Percentiles rank a stretch among this genome's conserved stretches.
These are phyloP conservation scores for Argopecten irradians DNA, from an alignment of 1,140 invertebrate species.

Conservation along the genomic window DNA sequence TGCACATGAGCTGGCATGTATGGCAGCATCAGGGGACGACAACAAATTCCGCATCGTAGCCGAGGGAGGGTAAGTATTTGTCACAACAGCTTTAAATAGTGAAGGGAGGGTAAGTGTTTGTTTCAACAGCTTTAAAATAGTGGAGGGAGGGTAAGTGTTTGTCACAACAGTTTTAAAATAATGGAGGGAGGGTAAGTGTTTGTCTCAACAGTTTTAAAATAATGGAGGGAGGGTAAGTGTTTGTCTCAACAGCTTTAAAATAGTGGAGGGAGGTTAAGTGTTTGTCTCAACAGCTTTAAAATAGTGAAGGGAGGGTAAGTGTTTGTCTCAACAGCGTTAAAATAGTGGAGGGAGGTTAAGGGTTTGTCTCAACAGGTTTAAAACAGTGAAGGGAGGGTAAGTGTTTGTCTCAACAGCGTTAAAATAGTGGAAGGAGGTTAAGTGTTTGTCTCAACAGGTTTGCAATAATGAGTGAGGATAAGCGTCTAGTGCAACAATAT, in stretches of 20 bases:
- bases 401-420: too few species aligned
- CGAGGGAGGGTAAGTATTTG: conserved; percentile 68
- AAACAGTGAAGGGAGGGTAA: too few species aligned
- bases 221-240: conserved; percentile 71
- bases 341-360: too few species aligned
- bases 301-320: conserved; percentile 73
- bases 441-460: too few species aligned
- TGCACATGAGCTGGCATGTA: conserved; percentile 72
- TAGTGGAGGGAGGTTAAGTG: neutral
- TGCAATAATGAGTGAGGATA: too few species aligned
- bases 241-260: neutral
- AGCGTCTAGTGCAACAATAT: too few species aligned
- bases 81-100: neutral
- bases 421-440: too few species aligned
- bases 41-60: conserved; percentile 75
- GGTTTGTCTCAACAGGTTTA: too few species aligned
- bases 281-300: conserved; percentile 66
- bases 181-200: neutral
- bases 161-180: neutral
- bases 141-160: conserved; percentile 69
- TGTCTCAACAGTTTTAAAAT: conserved; percentile 69
- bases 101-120: neutral
- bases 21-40: conserved; percentile 74
- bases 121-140: conserved; percentile 70
- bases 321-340: neutral